Percentiles rank a stretch among this genome's conserved stretches.
These are phyloP conservation scores for Accipiter virgatus DNA, from an alignment of 2,113 vertebrate genomes.

Conservation along the genomic window DNA sequence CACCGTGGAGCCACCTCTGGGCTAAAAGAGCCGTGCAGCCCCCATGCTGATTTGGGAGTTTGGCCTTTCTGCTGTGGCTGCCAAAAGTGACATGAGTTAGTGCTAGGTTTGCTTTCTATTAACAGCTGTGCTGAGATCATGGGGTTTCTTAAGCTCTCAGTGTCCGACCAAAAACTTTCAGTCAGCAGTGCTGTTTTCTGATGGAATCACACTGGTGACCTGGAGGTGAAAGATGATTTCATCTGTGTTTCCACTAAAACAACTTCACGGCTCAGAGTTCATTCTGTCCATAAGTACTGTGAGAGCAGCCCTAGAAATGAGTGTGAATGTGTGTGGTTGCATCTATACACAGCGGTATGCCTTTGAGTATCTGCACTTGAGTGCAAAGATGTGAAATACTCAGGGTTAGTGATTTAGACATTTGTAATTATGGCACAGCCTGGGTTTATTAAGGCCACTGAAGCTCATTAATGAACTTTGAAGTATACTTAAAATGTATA, in stretches of 20 bases:
- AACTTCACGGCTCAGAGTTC: conserved; percentile 5
- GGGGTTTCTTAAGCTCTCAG: conserved; percentile 58
- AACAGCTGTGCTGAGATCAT: conserved; percentile 61
- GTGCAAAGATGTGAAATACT: neutral
- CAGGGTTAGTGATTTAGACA: neutral
- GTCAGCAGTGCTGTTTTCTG: conserved; percentile 51
- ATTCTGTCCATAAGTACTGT: neutral
- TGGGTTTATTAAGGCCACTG: neutral
- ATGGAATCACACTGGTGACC: conserved; percentile 42
- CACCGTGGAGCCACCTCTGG: neutral
- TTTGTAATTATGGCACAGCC: neutral
- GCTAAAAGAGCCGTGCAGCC: conserved; percentile 29
- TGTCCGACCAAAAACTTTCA: neutral
- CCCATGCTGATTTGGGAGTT: conserved; percentile 48
- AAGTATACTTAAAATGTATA: neutral
- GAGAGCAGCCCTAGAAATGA: neutral
- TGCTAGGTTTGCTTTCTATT: conserved; percentile 56
- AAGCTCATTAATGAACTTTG: conserved; percentile 7
- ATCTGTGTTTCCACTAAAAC: conserved; percentile 42
- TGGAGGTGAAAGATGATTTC: conserved; percentile 57
- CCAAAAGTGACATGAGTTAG: conserved; percentile 57
- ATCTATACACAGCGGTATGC: neutral
- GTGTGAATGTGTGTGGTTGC: neutral
- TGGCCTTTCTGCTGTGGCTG: conserved; percentile 44
- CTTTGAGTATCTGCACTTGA: neutral